phyloP scores from a whole-genome alignment of 2,113 vertebrate species.

The Andinoacara biseriatus region DNA sequence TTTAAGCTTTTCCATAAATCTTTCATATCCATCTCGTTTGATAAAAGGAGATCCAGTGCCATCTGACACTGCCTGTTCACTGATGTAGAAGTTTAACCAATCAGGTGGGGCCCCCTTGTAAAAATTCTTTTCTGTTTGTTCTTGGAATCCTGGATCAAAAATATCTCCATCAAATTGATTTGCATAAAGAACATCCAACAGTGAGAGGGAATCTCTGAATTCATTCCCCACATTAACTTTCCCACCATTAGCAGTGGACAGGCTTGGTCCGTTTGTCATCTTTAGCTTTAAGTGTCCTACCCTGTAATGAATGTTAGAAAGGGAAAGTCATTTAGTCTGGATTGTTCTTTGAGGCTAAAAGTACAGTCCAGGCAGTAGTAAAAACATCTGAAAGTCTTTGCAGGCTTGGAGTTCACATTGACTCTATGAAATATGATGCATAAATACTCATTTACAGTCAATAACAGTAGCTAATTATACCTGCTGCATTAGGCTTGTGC shows the following conservation, averaged over 20 bases:
- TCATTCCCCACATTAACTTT: neutral
- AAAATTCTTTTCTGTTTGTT: neutral
- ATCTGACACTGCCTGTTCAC: neutral
- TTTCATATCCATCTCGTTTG: slow-evolving; percentile 22
- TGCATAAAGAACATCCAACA: slow-evolving; percentile 23
- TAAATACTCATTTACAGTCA: neutral
- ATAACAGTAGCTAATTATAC: neutral
- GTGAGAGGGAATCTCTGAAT: neutral
- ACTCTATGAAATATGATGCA: neutral
- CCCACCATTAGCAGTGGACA: neutral
- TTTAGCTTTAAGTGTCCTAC: neutral
- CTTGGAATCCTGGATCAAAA: neutral
- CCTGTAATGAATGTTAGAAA: neutral
- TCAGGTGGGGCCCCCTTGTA: slow-evolving; percentile 56
- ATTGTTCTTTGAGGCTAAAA: neutral
- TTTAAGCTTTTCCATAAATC: rapidly evolving
- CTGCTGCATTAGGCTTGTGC: neutral
- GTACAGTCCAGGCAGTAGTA: neutral
- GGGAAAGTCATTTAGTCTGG: neutral
- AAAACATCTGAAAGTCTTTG: neutral
- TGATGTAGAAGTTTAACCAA: slow-evolving; percentile 65
- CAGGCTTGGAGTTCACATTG: neutral
- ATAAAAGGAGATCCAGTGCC: slow-evolving; percentile 4
- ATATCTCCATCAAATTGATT: neutral
- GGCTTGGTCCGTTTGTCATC: neutral